A percentile compares a stretch with the other conserved stretches of the same genome.
Evolutionary conservation across 2,113 vertebrate genomes (phyloP).

Genomic region (Mungos mungo): DNA sequence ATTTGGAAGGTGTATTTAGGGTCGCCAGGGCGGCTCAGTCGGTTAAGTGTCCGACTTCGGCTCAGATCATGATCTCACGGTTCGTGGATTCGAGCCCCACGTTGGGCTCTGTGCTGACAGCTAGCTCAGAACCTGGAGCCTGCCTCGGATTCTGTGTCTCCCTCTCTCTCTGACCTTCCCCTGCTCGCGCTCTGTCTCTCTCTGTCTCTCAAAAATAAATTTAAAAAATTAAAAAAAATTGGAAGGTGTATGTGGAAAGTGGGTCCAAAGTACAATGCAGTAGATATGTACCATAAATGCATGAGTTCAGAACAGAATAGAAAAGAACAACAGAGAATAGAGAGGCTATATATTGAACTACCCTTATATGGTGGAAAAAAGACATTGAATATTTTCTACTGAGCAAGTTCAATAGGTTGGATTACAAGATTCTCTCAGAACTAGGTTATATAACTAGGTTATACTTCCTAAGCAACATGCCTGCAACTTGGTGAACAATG

Average conservation of each 20-base stretch:
- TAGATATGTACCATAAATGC: neutral
- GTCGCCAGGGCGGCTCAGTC: too few relatives aligned
- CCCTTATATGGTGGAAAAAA: neutral
- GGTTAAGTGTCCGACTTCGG: too few relatives aligned
- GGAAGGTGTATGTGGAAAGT: neutral
- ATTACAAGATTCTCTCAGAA: neutral
- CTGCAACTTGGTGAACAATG: neutral
- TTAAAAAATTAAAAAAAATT: conserved; percentile 21
- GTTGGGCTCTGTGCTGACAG: too few relatives aligned
- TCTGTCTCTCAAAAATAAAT: too few relatives aligned
- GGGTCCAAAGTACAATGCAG: neutral
- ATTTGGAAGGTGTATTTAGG: neutral
- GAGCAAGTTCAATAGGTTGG: neutral
- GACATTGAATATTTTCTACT: neutral
- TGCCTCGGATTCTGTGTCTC: too few relatives aligned
- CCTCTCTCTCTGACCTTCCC: too few relatives aligned
- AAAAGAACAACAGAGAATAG: neutral
- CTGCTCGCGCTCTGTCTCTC: too few relatives aligned
- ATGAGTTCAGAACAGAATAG: neutral
- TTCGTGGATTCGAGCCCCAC: too few relatives aligned
- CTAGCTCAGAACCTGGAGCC: too few relatives aligned
- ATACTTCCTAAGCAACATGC: neutral
- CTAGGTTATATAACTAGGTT: neutral
- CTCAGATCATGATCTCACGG: too few relatives aligned
- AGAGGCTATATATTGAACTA: neutral